phyloP scores from a whole-genome alignment of 2,888 invertebrate species.

The Drosophila prostipennis region DNA sequence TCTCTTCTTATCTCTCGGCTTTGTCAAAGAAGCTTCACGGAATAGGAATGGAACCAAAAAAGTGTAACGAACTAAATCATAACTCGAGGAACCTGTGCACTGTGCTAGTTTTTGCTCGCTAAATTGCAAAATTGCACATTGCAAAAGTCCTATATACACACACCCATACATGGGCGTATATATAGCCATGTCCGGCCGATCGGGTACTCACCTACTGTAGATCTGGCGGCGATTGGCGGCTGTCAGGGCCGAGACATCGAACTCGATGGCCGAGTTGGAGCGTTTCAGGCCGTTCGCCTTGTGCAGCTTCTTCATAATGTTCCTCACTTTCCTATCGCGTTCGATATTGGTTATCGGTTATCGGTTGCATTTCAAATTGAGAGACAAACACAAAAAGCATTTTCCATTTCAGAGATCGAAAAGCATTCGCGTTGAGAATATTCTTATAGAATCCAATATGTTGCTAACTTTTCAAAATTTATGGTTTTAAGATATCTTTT shows the following conservation, averaged over 20 bases:
- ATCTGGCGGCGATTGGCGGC: conserved; percentile 88
- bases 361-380: conserved; percentile 17
- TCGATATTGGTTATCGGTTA: conserved; percentile 11
- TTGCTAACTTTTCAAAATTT: background rate
- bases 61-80: conserved; percentile 17
- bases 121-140: conserved; percentile 9
- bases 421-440: conserved; percentile 1
- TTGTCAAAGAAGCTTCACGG: conserved; percentile 50
- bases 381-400: conserved; percentile 3
- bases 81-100: conserved; percentile 60
- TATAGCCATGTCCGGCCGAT: background rate
- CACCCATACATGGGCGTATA: conserved; percentile 5
- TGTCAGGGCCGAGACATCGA: conserved; percentile 87
- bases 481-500: no score
- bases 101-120: conserved; percentile 7
- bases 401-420: background rate
- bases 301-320: conserved; percentile 85
- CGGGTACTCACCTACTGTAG: conserved; percentile 85
- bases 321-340: conserved; percentile 82
- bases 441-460: background rate
- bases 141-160: conserved; percentile 31
- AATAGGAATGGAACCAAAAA: conserved; percentile 36
- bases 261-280: conserved; percentile 89
- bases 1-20: conserved; percentile 16
- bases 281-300: conserved; percentile 85